A percentile compares a stretch with the other conserved stretches of the same genome.
Evolutionary conservation across 2,113 vertebrate species (phyloP).

Genomic region (Kryptolebias marmoratus): DNA sequence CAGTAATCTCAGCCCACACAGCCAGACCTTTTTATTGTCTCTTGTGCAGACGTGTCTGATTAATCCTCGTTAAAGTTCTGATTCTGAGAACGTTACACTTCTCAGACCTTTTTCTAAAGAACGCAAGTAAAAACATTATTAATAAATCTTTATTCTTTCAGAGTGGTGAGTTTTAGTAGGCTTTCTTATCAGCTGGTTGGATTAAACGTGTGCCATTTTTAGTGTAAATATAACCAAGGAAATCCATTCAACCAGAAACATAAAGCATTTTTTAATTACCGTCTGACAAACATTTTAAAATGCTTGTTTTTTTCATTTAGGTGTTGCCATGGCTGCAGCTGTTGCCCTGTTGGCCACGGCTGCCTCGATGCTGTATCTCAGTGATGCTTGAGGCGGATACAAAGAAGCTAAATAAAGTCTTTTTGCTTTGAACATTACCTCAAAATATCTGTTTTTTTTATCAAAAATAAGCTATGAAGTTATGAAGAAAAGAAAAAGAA

Average conservation of each 20-base stretch:
- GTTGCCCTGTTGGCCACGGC: slow-evolving; percentile 74
- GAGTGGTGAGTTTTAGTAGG: too few species aligned
- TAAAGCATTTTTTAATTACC: neutral
- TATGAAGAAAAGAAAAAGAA: neutral
- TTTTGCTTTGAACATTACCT: slow-evolving; percentile 15
- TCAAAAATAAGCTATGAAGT: neutral
- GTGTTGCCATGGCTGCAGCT: slow-evolving; percentile 70
- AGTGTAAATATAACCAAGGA: too few species aligned
- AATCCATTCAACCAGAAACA: neutral
- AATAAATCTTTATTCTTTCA: too few species aligned
- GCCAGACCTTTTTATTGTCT: neutral
- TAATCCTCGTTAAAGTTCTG: neutral
- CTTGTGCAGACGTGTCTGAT: neutral
- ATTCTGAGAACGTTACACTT: too few species aligned
- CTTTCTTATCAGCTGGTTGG: too few species aligned
- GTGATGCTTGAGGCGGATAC: slow-evolving; percentile 35
- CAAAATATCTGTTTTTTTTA: slow-evolving; percentile 2
- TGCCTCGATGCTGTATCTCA: slow-evolving; percentile 76
- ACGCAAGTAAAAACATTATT: too few species aligned
- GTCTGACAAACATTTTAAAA: neutral
- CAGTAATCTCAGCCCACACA: neutral
- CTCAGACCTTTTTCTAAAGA: too few species aligned
- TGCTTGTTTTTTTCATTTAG: slow-evolving; percentile 46
- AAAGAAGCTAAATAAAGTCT: slow-evolving; percentile 26
- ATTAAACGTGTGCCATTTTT: too few species aligned